These are phyloP conservation scores for Tapirus terrestris DNA, from an alignment of 2,113 vertebrate genomes.

Conservation along the genomic window DNA sequence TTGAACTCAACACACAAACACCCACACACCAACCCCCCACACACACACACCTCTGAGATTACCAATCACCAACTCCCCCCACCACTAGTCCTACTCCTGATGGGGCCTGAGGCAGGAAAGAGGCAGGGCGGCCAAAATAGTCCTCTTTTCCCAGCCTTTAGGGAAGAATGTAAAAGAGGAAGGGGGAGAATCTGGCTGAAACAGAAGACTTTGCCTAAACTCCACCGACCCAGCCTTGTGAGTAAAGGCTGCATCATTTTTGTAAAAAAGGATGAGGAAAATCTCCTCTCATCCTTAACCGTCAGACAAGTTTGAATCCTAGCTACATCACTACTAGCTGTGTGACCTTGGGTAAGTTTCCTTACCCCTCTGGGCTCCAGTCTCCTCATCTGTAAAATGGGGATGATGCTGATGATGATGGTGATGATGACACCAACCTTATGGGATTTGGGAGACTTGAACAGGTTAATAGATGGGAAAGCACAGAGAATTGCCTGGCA, in stretches of 20 bases:
- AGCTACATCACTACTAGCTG: neutral
- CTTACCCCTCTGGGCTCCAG: neutral
- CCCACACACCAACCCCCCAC: neutral
- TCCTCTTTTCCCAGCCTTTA: neutral
- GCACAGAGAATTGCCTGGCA: neutral
- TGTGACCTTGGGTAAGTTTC: neutral
- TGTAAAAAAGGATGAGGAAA: too few relatives aligned
- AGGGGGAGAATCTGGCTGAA: neutral
- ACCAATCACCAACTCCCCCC: neutral
- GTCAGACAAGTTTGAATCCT: neutral
- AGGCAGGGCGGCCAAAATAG: neutral
- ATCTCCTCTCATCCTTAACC: accelerated
- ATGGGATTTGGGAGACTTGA: neutral
- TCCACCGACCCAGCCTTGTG: neutral
- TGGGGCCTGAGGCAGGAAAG: neutral
- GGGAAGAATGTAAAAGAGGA: neutral
- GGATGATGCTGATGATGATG: neutral
- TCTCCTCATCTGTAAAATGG: neutral
- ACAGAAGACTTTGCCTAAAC: neutral
- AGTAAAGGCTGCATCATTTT: neutral
- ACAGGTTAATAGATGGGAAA: accelerated
- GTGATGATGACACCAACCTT: neutral
- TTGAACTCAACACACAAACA: neutral
- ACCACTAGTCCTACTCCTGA: neutral
- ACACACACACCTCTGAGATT: neutral